These are phyloP conservation scores for Kradibia gibbosae DNA, from an alignment of 1,140 invertebrate genomes.

Conservation along the genomic window DNA sequence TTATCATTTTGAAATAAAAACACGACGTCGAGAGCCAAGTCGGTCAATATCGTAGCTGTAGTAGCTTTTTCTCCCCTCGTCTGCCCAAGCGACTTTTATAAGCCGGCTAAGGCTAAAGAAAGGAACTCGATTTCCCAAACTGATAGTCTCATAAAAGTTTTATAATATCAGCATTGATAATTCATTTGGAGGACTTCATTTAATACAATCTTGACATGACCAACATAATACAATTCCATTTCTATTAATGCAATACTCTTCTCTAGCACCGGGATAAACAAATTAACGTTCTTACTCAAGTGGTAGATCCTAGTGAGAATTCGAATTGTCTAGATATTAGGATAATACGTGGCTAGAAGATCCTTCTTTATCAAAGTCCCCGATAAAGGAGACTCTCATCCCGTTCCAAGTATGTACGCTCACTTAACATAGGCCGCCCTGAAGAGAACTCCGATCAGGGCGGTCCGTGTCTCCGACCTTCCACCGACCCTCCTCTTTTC, in stretches of 20 bases:
- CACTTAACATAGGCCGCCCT: background rate
- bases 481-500: constrained; percentile 38
- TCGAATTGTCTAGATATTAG: no score
- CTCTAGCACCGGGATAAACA: no score
- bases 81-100: background rate
- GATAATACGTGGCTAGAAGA: background rate
- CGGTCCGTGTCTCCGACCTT: constrained; percentile 39
- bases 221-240: no score
- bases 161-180: no score
- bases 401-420: background rate
- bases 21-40: background rate
- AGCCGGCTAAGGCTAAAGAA: background rate
- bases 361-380: background rate
- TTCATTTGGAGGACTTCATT: no score
- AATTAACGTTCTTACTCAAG: no score
- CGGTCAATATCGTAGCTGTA: no score
- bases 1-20: background rate
- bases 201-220: no score
- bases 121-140: background rate
- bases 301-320: no score
- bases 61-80: no score
- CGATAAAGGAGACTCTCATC: background rate
- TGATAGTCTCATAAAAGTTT: no score
- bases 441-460: constrained; percentile 46
- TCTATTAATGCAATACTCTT: no score